A percentile compares a stretch with the other conserved stretches of the same genome.
These are phyloP conservation scores for Apodemia duryi DNA, from an alignment of 2,888 invertebrate species.

Conservation along the genomic window DNA sequence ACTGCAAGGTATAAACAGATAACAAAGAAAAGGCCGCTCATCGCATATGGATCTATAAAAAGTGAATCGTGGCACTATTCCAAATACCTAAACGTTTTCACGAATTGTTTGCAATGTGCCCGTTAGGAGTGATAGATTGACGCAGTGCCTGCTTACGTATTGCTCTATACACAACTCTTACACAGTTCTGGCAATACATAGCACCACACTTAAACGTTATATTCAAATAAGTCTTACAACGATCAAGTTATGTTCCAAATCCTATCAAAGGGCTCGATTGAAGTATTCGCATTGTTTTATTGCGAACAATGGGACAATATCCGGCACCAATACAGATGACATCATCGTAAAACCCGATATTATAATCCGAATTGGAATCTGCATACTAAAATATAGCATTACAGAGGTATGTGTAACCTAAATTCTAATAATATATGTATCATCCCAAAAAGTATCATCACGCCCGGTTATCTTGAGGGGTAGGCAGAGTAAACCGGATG, in stretches of 20 bases:
- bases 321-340: constrained; percentile 28
- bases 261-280: constrained; percentile 12
- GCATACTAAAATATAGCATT: neutral
- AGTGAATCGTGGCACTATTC: constrained; percentile 55
- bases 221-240: neutral
- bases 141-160: constrained; percentile 38
- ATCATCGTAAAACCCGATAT: constrained; percentile 26
- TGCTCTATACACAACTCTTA: neutral
- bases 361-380: neutral
- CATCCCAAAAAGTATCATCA: too few relatives aligned
- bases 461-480: too few relatives aligned
- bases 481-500: too few relatives aligned
- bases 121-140: constrained; percentile 51
- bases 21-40: constrained; percentile 36
- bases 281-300: constrained; percentile 26
- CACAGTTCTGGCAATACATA: neutral
- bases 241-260: neutral
- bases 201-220: neutral
- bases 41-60: constrained; percentile 38
- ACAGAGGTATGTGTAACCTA: neutral
- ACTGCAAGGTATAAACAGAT: constrained; percentile 28
- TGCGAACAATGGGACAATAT: constrained; percentile 35
- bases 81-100: constrained; percentile 62
- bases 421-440: too few relatives aligned
- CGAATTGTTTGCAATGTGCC: constrained; percentile 60